phyloP scores from a whole-genome alignment of 2,113 vertebrate genomes.

The Psilopogon haemacephalus region DNA sequence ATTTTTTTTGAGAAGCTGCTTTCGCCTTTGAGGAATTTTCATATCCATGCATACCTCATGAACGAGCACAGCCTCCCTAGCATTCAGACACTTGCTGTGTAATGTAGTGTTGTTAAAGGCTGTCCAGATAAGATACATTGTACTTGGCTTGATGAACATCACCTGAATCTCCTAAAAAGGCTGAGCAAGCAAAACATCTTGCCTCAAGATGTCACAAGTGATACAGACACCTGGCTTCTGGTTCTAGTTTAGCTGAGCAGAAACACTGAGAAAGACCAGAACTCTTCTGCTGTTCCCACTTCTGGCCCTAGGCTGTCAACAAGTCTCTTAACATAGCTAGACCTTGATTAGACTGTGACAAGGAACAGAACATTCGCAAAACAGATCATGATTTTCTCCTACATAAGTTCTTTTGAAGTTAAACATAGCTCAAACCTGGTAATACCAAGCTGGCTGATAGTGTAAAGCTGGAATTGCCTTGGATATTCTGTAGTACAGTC shows the following conservation, averaged over 20 bases:
- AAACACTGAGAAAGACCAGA: conserved; percentile 28
- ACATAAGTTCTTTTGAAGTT: not conserved
- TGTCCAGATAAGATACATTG: not conserved
- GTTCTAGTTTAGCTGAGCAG: not conserved
- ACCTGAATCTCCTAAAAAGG: not conserved
- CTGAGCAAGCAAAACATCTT: conserved; percentile 5
- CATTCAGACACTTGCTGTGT: not conserved
- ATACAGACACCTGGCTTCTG: not conserved
- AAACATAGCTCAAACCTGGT: not conserved
- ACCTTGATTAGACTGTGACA: not conserved
- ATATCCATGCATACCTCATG: rapidly evolving
- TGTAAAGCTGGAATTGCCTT: not conserved
- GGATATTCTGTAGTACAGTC: not conserved
- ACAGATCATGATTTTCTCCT: not conserved
- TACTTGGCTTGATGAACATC: not conserved
- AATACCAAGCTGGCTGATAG: not conserved
- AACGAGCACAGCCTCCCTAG: not conserved
- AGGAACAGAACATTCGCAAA: not conserved
- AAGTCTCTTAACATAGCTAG: not conserved
- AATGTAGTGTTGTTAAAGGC: not conserved
- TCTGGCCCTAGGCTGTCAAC: conserved; percentile 13
- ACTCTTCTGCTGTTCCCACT: not conserved
- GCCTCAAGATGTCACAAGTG: conserved; percentile 17
- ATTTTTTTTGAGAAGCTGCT: not conserved
- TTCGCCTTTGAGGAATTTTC: not conserved